These are phyloP conservation scores for Oryzias woworae DNA, from an alignment of 2,113 vertebrate species.

Conservation along the genomic window DNA sequence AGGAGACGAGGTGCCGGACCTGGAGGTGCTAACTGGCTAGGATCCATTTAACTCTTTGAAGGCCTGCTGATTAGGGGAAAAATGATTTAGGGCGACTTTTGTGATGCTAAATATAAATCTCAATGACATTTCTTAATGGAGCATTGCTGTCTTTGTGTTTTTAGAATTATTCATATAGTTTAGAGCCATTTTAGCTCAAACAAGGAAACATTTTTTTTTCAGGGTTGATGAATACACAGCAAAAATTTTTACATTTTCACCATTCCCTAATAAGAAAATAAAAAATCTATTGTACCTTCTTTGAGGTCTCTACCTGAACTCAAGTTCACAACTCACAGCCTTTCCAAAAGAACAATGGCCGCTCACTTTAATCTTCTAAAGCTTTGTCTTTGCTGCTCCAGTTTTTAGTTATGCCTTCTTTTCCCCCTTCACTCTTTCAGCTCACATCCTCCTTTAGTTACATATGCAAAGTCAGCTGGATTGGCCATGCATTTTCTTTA, in stretches of 20 bases:
- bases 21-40: too few relatives aligned
- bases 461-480: conserved; percentile 64
- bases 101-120: too few relatives aligned
- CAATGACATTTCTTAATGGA: too few relatives aligned
- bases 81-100: too few relatives aligned
- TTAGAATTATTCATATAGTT: too few relatives aligned
- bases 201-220: background rate
- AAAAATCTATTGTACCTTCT: conserved; percentile 21
- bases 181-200: too few relatives aligned
- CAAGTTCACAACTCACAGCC: conserved; percentile 31
- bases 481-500: conserved; percentile 50
- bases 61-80: too few relatives aligned
- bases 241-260: background rate
- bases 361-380: conserved; percentile 48
- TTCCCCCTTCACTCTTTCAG: conserved; percentile 14
- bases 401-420: conserved; percentile 33
- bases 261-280: conserved; percentile 17
- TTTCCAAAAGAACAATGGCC: conserved; percentile 28
- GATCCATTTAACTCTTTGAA: too few relatives aligned
- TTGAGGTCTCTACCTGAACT: conserved; percentile 28
- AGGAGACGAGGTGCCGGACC: too few relatives aligned
- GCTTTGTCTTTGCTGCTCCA: conserved; percentile 24
- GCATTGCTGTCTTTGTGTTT: too few relatives aligned
- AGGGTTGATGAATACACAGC: background rate
- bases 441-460: conserved; percentile 34